phyloP scores from a whole-genome alignment of 2,888 invertebrate species.

The Adineta ricciae region DNA sequence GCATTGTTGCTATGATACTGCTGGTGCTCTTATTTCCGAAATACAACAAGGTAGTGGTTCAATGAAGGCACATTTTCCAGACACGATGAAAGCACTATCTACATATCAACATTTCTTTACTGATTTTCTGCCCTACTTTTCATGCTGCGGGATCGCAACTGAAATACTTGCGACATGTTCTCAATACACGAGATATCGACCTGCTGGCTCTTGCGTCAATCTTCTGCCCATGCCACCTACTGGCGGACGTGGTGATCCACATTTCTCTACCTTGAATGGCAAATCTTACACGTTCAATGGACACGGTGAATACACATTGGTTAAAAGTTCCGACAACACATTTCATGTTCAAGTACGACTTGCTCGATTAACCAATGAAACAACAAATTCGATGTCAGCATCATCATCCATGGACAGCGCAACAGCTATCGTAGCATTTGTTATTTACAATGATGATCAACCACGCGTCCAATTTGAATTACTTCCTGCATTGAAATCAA shows the following conservation, averaged over 20 bases:
- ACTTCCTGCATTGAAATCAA: neutral
- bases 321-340: slow-evolving; percentile 9
- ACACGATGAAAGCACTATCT: neutral
- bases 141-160: neutral
- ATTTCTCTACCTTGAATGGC: slow-evolving; percentile 37
- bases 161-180: neutral
- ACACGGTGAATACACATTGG: slow-evolving; percentile 37
- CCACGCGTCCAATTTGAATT: neutral
- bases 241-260: slow-evolving; percentile 37
- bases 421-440: neutral
- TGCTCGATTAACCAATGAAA: neutral
- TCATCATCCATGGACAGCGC: neutral
- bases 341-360: slow-evolving; percentile 36
- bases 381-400: neutral
- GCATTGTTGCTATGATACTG: neutral
- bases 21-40: neutral
- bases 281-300: slow-evolving; percentile 39
- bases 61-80: neutral
- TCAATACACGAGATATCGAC: slow-evolving; percentile 12
- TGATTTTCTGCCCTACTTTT: neutral
- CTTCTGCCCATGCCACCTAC: neutral
- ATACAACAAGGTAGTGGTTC: neutral
- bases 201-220: neutral
- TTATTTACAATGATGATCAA: neutral
- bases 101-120: neutral